phyloP scores from a whole-genome alignment of 2,797 vertebrate species.

The Discoglossus pictus region DNA sequence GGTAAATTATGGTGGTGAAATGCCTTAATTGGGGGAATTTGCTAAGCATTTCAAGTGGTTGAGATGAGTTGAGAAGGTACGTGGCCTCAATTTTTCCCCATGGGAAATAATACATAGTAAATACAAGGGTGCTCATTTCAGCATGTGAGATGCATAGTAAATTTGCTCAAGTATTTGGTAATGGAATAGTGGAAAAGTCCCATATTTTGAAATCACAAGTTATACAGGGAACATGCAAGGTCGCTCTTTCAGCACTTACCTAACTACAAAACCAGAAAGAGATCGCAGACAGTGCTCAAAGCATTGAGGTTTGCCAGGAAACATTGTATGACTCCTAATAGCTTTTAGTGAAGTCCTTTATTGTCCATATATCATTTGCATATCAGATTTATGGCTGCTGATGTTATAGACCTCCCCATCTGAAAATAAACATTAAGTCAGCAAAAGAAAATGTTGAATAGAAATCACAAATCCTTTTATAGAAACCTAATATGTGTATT shows the following conservation, averaged over 20 bases:
- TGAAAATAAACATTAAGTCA: slow-evolving; percentile 28
- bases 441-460: slow-evolving; percentile 5
- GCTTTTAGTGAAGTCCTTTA: slow-evolving; percentile 14
- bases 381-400: slow-evolving; percentile 8
- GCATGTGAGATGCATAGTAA: too few relatives aligned
- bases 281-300: slow-evolving; percentile 22
- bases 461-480: background rate
- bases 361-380: slow-evolving; percentile 15
- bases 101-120: too few relatives aligned
- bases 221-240: slow-evolving; percentile 31
- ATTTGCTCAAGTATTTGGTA: slow-evolving; percentile 37
- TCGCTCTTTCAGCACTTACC: slow-evolving; percentile 40
- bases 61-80: too few relatives aligned
- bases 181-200: slow-evolving; percentile 40
- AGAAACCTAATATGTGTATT: too few relatives aligned
- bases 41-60: too few relatives aligned
- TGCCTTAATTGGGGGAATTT: too few relatives aligned
- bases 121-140: too few relatives aligned
- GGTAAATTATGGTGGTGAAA: too few relatives aligned
- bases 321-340: slow-evolving; percentile 31
- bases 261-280: slow-evolving; percentile 32
- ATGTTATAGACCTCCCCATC: background rate
- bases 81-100: too few relatives aligned
- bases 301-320: slow-evolving; percentile 23
- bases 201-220: slow-evolving; percentile 33